Conservation (phyloP, 2,113 vertebrate species). For the Microtus pennsylvanicus region DNA sequence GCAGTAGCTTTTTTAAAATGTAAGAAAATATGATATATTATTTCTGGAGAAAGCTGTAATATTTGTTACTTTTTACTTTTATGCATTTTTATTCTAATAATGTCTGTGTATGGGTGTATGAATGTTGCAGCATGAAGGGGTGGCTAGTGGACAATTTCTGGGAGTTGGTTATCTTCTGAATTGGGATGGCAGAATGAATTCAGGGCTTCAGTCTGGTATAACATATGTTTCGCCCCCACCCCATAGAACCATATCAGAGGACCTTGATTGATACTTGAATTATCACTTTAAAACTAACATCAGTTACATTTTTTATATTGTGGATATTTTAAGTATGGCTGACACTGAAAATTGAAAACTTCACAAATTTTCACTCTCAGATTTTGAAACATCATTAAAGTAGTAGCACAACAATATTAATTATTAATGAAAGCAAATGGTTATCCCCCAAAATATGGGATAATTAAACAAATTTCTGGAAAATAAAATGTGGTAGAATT, state of each 20-base stretch:
- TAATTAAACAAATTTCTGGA: constrained; percentile 13
- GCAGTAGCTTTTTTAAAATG: neutral
- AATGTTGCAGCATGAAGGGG: too few species aligned
- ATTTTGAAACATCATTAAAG: neutral
- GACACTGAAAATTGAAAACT: constrained; percentile 29
- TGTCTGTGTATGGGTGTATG: neutral
- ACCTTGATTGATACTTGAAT: constrained; percentile 46
- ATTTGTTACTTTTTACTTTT: neutral
- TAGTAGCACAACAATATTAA: constrained; percentile 4
- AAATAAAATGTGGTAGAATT: neutral
- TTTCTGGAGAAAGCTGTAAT: neutral
- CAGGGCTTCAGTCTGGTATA: neutral
- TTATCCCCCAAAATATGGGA: neutral
- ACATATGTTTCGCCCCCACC: fast-evolving
- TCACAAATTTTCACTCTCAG: neutral
- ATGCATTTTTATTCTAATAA: neutral
- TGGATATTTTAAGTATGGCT: constrained; percentile 32
- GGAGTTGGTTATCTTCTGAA: neutral
- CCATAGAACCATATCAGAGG: neutral
- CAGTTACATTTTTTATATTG: constrained; percentile 36
- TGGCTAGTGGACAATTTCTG: neutral
- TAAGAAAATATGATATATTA: neutral
- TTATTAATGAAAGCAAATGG: neutral
- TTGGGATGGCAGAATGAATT: neutral
- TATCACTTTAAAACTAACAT: constrained; percentile 25